These are phyloP conservation scores for Tigriopus japonicus DNA, from an alignment of 1,140 invertebrate species.

Conservation along the genomic window DNA sequence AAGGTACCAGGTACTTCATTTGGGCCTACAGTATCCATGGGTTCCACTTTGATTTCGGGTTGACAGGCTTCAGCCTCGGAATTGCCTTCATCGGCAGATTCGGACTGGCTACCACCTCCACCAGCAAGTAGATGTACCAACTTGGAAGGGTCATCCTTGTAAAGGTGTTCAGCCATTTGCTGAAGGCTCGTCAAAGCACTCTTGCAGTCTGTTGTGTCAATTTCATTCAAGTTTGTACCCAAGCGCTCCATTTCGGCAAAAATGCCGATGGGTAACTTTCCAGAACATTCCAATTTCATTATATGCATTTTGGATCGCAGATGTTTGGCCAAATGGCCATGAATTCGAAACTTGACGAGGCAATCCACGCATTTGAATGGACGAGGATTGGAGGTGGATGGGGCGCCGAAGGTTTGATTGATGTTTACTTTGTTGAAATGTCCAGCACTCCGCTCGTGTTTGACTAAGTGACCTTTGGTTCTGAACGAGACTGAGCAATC, in stretches of 20 bases:
- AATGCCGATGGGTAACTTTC: conserved; percentile 82
- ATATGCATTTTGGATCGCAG: conserved; percentile 91
- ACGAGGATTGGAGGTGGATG: conserved; percentile 67
- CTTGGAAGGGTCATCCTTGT: conserved; percentile 57
- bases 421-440: conserved; percentile 75
- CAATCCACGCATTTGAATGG: conserved; percentile 89
- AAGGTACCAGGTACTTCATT: not conserved
- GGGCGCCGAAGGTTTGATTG: conserved; percentile 63
- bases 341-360: conserved; percentile 85
- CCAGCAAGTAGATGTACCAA: conserved; percentile 21
- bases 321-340: conserved; percentile 89
- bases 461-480: conserved; percentile 75
- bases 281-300: conserved; percentile 75
- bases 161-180: conserved; percentile 55
- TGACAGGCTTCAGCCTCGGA: not conserved
- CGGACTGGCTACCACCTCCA: not conserved
- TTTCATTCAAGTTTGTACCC: conserved; percentile 72
- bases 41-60: not conserved
- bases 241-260: conserved; percentile 83
- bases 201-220: conserved; percentile 80
- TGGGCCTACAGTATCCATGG: not conserved
- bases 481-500: conserved; percentile 59
- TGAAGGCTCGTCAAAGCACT: conserved; percentile 70
- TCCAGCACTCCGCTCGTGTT: conserved; percentile 68
- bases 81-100: not conserved